These are phyloP conservation scores for Cyphomyrus discorhynchus DNA, from an alignment of 2,113 vertebrate species.

Conservation along the genomic window DNA sequence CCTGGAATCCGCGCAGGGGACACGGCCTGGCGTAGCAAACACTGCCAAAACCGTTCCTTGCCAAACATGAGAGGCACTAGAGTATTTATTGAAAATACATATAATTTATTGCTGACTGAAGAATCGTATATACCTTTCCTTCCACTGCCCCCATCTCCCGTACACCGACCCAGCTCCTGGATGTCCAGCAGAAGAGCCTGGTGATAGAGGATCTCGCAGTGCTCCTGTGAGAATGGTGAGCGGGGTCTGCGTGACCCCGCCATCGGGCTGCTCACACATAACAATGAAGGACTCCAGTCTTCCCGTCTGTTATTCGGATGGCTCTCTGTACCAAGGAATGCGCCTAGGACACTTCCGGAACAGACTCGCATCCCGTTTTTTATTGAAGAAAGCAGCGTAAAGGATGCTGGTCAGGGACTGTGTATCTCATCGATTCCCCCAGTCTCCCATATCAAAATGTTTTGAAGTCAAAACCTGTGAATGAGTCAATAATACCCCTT, in stretches of 20 bases:
- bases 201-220: neutral
- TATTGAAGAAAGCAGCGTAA: neutral
- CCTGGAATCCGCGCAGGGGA: conserved; percentile 40
- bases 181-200: neutral
- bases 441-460: neutral
- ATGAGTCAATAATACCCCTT: neutral
- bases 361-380: neutral
- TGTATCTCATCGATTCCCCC: neutral
- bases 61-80: conserved; percentile 52
- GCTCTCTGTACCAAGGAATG: neutral
- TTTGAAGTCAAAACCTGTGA: neutral
- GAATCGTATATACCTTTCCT: conserved; percentile 45
- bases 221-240: neutral
- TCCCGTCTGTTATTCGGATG: neutral
- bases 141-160: neutral
- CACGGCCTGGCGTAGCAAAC: conserved; percentile 36
- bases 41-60: conserved; percentile 46
- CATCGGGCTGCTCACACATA: neutral
- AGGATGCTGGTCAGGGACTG: neutral
- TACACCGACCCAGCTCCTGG: neutral
- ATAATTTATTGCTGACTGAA: conserved; percentile 66
- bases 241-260: neutral
- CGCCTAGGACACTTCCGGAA: conserved; percentile 6
- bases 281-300: neutral
- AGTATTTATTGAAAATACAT: conserved; percentile 76